These are phyloP conservation scores for Cladopsammia gracilis DNA, from an alignment of 64 coral and sea anemone species.

Conservation along the genomic window DNA sequence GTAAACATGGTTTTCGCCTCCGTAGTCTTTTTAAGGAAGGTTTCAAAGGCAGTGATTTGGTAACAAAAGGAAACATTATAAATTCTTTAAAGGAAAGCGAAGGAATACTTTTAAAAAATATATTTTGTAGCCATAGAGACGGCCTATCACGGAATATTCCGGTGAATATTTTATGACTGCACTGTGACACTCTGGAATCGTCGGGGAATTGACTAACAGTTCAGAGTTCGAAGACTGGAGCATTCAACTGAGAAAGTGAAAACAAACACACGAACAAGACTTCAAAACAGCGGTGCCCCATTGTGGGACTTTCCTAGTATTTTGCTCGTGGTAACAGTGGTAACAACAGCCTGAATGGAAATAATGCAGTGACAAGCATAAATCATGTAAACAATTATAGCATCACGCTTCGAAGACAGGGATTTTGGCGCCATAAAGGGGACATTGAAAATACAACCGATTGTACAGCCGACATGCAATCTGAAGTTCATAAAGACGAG, in stretches of 20 bases:
- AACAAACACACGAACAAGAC: not conserved
- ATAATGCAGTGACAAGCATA: not conserved
- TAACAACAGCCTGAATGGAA: not conserved
- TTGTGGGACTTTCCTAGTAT: not conserved
- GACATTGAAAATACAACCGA: not conserved
- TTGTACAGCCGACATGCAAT: not conserved
- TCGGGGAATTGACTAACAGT: not conserved
- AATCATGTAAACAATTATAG: not conserved
- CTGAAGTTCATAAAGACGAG: not conserved
- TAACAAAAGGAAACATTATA: not conserved
- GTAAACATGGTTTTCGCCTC: not conserved
- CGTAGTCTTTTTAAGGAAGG: not conserved
- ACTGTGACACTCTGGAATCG: not conserved
- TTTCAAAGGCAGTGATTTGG: not conserved
- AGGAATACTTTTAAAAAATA: not conserved
- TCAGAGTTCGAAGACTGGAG: not conserved
- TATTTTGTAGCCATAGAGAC: not conserved
- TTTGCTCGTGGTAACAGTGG: not conserved
- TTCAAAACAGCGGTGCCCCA: not conserved
- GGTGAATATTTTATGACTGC: conserved; percentile 4
- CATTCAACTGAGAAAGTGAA: not conserved
- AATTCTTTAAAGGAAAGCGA: not conserved
- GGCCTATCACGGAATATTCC: conserved; percentile 8
- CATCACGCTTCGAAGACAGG: not conserved
- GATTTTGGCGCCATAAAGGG: not conserved